Conservation (phyloP, 2,797 vertebrate genomes). For the Cuculus canorus region DNA sequence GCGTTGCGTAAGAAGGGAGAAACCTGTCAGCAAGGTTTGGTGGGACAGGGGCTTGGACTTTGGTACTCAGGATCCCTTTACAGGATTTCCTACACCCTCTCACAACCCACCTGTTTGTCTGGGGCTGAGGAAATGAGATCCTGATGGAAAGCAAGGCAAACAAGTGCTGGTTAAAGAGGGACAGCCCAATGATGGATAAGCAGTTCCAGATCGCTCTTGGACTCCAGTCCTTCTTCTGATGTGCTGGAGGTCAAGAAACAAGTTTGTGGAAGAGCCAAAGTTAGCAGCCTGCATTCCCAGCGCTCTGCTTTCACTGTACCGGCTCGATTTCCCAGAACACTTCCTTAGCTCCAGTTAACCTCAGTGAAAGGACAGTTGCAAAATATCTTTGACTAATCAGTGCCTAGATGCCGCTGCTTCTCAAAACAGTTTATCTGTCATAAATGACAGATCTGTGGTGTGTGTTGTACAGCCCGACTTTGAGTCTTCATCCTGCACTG, state of each 20-base stretch:
- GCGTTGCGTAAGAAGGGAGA: neutral
- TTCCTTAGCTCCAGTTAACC: neutral
- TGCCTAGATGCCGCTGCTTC: neutral
- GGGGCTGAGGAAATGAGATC: neutral
- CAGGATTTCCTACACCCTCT: neutral
- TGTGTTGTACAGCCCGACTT: neutral
- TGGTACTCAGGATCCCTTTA: neutral
- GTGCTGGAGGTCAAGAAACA: neutral
- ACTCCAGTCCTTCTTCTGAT: neutral
- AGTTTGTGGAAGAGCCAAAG: neutral
- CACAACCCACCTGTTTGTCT: neutral
- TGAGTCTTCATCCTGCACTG: neutral
- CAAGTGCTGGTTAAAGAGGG: neutral
- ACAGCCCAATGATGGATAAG: neutral
- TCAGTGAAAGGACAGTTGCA: neutral
- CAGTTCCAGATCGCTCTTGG: neutral
- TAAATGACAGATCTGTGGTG: neutral
- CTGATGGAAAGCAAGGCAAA: neutral
- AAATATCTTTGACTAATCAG: neutral
- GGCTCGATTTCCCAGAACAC: neutral
- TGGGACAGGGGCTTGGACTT: neutral
- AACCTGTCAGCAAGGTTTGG: neutral
- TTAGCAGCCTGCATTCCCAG: neutral
- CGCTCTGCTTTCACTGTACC: neutral
- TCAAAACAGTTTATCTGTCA: conserved; percentile 1